Evolutionary conservation across 2,797 vertebrate genomes (phyloP), one percentile per base, ranked within the genome.

Genomic region (Anisognathus igniventris): DNA sequence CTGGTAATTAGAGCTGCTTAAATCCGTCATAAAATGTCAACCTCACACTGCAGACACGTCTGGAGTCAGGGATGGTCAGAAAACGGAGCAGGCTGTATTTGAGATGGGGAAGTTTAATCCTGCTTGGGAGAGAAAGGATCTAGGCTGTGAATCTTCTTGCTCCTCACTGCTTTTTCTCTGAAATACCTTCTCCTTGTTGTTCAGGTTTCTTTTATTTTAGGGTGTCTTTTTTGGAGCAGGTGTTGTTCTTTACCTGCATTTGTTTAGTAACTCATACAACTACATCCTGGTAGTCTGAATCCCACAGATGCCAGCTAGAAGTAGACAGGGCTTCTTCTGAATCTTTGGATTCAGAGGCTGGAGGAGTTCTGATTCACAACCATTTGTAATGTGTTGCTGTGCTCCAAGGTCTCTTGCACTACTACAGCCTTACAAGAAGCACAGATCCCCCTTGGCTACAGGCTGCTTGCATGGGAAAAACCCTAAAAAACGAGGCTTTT

Each of bases 1-100:
- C 87, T 71, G 58, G 72, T 88, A 89, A 71, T 89, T 92, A 74
- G 39, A 88, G 51, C 87, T 77, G 81, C 85, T 92, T 93, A 88
- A 85, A 88, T 73, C 75, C 19, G 3, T 91, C 91, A 64, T 27
- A 90, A 79, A 88, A 72, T 39, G 20, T 90, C 92, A 91, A 13
- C 78, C 44, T 61, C 45, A 17, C 9, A 10, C 56, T 50, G 47
- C 62, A 91, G 62, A 54, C 68, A 71, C 3, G 47, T 50, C 65
- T 74, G 72, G 42, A 89, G 47, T 71, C 68, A 75, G 33, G 57
- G 39, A 54, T 40, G 39, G 17, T 70, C 65, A 74, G 72, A 84
- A 94, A 79, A 51, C 0, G 1, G 42, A 80, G 70, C 54, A 78
- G 37, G 66, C 70, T 90, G 33, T 66, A 35, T 71, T 25, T 79